phyloP scores from a whole-genome alignment of 2,888 invertebrate genomes.

The Hypsopygia costalis region DNA sequence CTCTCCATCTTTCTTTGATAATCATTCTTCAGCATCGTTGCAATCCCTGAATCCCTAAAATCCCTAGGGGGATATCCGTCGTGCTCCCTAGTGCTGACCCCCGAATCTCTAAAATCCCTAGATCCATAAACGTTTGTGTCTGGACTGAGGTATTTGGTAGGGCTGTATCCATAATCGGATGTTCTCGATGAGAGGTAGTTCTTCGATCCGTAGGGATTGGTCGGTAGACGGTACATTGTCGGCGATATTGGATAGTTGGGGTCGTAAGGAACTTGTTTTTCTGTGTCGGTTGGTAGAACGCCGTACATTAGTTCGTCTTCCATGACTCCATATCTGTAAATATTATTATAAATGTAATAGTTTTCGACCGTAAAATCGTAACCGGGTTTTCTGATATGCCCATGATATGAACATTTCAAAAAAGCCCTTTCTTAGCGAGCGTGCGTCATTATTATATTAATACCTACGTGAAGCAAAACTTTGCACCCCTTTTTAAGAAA shows the following conservation, averaged over 20 bases:
- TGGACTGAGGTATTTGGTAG: slow-evolving; percentile 62
- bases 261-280: slow-evolving; percentile 72
- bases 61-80: slow-evolving; percentile 67
- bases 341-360: too few species aligned
- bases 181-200: slow-evolving; percentile 64
- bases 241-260: slow-evolving; percentile 74
- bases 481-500: too few species aligned
- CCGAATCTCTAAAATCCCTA: slow-evolving; percentile 57
- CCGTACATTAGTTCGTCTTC: slow-evolving; percentile 74
- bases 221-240: slow-evolving; percentile 67
- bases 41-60: slow-evolving; percentile 71
- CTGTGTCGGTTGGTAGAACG: slow-evolving; percentile 54
- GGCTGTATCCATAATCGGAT: slow-evolving; percentile 73
- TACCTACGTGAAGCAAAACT: too few species aligned
- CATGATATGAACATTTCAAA: too few species aligned
- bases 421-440: too few species aligned
- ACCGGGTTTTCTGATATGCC: too few species aligned
- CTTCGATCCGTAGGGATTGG: slow-evolving; percentile 74
- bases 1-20: slow-evolving; percentile 74
- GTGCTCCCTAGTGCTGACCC: slow-evolving; percentile 60
- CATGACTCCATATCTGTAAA: slow-evolving; percentile 65
- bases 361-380: too few species aligned
- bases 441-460: too few species aligned
- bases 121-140: slow-evolving; percentile 65
- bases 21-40: slow-evolving; percentile 75